Percentiles rank a stretch among this genome's conserved stretches.
Evolutionary conservation across 2,888 invertebrate genomes (phyloP).

Genomic region (Athalia cordata): DNA sequence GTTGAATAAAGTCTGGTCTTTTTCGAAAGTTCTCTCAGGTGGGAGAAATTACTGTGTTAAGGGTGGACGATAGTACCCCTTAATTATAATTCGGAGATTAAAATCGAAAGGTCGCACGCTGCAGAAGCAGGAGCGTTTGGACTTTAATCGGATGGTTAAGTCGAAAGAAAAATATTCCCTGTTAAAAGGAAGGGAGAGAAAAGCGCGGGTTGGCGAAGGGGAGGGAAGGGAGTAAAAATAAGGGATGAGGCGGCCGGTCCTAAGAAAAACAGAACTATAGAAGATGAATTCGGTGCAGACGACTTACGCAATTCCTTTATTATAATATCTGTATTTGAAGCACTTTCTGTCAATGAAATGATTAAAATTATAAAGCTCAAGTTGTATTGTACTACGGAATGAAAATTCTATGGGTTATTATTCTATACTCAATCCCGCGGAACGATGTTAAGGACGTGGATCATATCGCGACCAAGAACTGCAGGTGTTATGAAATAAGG

Average conservation of each 20-base stretch:
- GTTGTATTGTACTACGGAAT: background rate
- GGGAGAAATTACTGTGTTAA: background rate
- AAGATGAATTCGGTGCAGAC: slow-evolving; percentile 48
- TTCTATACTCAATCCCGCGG: no score
- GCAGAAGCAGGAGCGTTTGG: slow-evolving; percentile 52
- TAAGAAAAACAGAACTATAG: slow-evolving; percentile 52
- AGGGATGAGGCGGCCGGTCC: slow-evolving; percentile 3
- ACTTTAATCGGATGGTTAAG: slow-evolving; percentile 43
- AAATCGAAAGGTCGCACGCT: slow-evolving; percentile 47
- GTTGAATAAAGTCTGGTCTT: slow-evolving; percentile 1
- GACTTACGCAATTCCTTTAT: slow-evolving; percentile 47
- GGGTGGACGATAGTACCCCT: background rate
- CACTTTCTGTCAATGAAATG: slow-evolving; percentile 60
- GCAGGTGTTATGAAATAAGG: no score
- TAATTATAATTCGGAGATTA: slow-evolving; percentile 29
- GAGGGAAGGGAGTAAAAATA: slow-evolving; percentile 24
- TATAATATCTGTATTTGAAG: slow-evolving; percentile 52
- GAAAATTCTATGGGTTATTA: no score
- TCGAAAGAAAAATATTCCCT: slow-evolving; percentile 28
- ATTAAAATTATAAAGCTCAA: slow-evolving; percentile 59
- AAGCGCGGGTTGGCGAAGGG: background rate
- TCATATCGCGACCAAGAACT: no score
- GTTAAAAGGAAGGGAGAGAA: background rate
- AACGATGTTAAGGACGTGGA: no score
- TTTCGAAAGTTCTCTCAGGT: background rate